These are phyloP conservation scores for Chrysotoxum bicinctum DNA, from an alignment of 2,888 invertebrate species.

Conservation along the genomic window DNA sequence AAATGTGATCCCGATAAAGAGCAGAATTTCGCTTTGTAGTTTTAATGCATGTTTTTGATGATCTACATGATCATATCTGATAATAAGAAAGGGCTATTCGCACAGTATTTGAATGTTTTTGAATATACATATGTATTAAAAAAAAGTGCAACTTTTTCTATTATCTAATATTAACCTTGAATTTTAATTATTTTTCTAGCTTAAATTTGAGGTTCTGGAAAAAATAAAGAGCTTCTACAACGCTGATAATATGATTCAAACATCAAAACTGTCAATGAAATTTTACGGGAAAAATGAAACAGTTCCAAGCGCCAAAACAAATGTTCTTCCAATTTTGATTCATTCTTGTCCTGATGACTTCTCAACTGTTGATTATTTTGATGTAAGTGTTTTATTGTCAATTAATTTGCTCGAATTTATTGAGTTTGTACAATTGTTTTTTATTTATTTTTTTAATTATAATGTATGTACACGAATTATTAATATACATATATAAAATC, in stretches of 20 bases:
- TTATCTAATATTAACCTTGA: background rate
- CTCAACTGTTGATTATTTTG: conserved; percentile 92
- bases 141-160: too few relatives aligned
- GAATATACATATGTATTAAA: too few relatives aligned
- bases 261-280: conserved; percentile 85
- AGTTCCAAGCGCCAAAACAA: conserved; percentile 83
- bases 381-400: conserved; percentile 83
- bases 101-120: too few relatives aligned
- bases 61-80: too few relatives aligned
- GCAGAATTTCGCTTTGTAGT: too few relatives aligned
- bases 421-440: too few relatives aligned
- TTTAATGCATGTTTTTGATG: too few relatives aligned
- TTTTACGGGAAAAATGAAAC: conserved; percentile 87
- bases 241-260: conserved; percentile 83
- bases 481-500: too few relatives aligned
- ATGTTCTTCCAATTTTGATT: conserved; percentile 87
- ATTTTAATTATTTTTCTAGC: conserved; percentile 82
- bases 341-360: conserved; percentile 93
- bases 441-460: too few relatives aligned
- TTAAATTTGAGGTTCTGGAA: conserved; percentile 87
- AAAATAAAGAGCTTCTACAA: conserved; percentile 83
- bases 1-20: too few relatives aligned
- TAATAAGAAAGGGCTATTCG: too few relatives aligned
- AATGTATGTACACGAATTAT: too few relatives aligned
- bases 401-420: background rate